Conservation (phyloP, 1,140 invertebrate species). For the Nasonia longicornis region DNA sequence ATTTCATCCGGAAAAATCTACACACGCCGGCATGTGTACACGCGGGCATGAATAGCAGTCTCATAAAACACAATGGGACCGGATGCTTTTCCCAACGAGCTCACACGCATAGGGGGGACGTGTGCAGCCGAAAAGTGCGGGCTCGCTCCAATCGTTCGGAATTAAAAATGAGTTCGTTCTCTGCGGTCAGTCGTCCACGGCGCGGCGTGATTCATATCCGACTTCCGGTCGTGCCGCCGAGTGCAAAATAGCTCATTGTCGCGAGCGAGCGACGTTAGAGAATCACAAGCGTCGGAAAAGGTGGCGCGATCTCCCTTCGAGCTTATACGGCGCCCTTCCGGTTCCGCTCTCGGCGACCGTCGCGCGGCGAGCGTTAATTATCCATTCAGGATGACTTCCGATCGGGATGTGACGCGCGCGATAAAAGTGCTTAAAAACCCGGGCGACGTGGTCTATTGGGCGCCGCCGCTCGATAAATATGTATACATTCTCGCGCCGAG, state of each 20-base stretch:
- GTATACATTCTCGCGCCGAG: neutral
- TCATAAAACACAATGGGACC: neutral
- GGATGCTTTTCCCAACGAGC: neutral
- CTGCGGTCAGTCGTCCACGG: neutral
- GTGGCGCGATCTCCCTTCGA: conserved; percentile 32
- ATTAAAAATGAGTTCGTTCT: conserved; percentile 1
- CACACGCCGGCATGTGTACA: neutral
- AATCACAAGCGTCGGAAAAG: conserved; percentile 6
- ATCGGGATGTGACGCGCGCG: conserved; percentile 59
- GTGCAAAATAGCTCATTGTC: conserved; percentile 41
- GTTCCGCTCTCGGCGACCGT: conserved; percentile 53
- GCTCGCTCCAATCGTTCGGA: neutral
- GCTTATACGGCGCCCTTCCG: conserved; percentile 45
- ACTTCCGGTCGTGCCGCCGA: conserved; percentile 23
- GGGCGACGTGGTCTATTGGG: neutral
- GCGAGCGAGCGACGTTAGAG: neutral
- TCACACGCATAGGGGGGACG: neutral
- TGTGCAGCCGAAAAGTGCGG: neutral
- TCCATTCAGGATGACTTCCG: conserved; percentile 61
- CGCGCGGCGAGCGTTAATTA: conserved; percentile 61
- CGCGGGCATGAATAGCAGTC: too few species aligned
- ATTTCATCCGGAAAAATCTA: neutral
- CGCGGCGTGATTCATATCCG: conserved; percentile 25
- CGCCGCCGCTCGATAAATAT: conserved; percentile 2
- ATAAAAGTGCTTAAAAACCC: conserved; percentile 1